Evolutionary conservation across 2,797 vertebrate genomes (phyloP).

Genomic region (Urocyon cinereoargenteus): DNA sequence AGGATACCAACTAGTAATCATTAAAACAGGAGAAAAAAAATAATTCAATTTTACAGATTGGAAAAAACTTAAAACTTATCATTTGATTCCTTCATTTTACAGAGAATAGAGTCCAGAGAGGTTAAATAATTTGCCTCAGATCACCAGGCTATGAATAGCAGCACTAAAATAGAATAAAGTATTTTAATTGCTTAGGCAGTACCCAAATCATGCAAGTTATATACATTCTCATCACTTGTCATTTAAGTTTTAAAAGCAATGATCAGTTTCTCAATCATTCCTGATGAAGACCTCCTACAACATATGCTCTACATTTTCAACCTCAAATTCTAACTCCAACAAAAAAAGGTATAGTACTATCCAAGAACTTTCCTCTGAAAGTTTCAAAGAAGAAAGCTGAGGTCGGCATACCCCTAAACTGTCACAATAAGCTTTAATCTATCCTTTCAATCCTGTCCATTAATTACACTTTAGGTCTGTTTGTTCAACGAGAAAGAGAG

Average conservation of each 20-base stretch:
- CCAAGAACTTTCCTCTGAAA: constrained; percentile 22
- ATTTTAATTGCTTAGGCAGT: constrained; percentile 67
- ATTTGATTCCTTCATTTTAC: constrained; percentile 46
- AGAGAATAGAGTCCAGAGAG: constrained; percentile 41
- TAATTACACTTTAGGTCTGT: constrained; percentile 6
- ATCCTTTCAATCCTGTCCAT: neutral
- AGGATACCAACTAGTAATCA: constrained; percentile 57
- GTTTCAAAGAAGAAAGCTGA: neutral
- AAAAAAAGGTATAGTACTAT: neutral
- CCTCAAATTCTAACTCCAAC: constrained; percentile 61
- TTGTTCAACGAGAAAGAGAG: neutral
- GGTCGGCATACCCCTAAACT: neutral
- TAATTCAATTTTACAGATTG: constrained; percentile 34
- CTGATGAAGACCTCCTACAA: constrained; percentile 55
- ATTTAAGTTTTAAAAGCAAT: constrained; percentile 60
- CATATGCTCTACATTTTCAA: constrained; percentile 27
- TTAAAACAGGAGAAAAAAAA: constrained; percentile 11
- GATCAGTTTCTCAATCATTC: constrained; percentile 51
- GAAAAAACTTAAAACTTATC: constrained; percentile 22
- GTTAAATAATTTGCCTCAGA: constrained; percentile 60
- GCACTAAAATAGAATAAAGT: constrained; percentile 65
- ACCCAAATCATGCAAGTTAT: constrained; percentile 38
- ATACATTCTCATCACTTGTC: neutral
- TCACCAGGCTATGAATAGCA: constrained; percentile 57
- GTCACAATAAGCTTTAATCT: constrained; percentile 14